phyloP scores from a whole-genome alignment of 37 sponge, comb jelly and placozoan species.

The Geodia barretti region DNA sequence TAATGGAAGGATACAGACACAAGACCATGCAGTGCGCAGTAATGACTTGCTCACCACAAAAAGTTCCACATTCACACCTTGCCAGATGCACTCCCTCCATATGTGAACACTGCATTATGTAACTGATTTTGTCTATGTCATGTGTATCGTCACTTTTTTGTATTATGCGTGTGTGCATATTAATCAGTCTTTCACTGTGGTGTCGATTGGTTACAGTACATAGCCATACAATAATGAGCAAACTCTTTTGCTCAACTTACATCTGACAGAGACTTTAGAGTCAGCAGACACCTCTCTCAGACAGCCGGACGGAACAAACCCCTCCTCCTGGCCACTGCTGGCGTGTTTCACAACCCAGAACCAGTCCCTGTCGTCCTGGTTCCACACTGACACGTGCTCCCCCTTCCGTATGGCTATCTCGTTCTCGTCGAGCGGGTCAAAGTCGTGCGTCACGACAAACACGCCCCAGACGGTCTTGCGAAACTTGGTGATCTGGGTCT shows the following conservation, averaged over 20 bases:
- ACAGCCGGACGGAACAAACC: conserved; percentile 70
- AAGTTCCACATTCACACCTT: not conserved
- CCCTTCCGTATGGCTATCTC: conserved; percentile 60
- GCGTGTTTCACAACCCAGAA: conserved; percentile 73
- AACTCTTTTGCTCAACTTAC: not conserved
- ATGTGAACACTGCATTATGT: too few relatives aligned
- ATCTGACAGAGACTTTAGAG: not conserved
- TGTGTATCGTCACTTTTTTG: too few relatives aligned
- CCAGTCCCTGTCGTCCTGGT: conserved; percentile 81
- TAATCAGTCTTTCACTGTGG: too few relatives aligned
- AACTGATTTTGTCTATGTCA: too few relatives aligned
- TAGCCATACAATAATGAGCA: too few relatives aligned
- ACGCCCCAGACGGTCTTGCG: conserved; percentile 78
- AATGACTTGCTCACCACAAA: not conserved
- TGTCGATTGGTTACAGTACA: too few relatives aligned
- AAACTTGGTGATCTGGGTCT: conserved; percentile 46
- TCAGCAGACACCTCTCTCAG: conserved; percentile 46
- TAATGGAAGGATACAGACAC: not conserved
- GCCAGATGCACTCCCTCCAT: too few relatives aligned
- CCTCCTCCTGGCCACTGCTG: conserved; percentile 57
- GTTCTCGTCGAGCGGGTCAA: conserved; percentile 66
- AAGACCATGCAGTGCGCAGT: not conserved
- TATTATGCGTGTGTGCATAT: too few relatives aligned
- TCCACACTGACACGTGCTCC: conserved; percentile 77
- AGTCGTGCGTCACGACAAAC: conserved; percentile 41